Evolutionary conservation across 2,888 invertebrate species (phyloP), one percentile per base, ranked within the genome.

Genomic region (Troilus luridus): DNA sequence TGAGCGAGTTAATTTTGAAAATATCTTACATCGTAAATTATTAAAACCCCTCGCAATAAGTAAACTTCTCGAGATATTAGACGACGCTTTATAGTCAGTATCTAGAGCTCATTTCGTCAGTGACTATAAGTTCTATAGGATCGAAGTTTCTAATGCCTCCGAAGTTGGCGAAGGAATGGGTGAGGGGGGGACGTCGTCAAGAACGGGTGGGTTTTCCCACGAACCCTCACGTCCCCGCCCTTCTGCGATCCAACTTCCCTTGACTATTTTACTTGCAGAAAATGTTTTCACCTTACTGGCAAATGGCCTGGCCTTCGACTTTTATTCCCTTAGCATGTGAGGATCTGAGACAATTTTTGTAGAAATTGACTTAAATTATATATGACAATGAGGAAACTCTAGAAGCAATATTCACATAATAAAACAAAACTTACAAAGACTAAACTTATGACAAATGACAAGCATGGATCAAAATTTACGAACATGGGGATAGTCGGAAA

Each of bases 91-190:
- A 56, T 81, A 81, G 81, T 81, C 81, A 81, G 81, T 56, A 56
- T 19, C 81, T 81, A 81, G 54, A 81, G 81, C 81, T 81, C 81
- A 81, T 81, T 81, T 81, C 54, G 81, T 21, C 81, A 81, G 81
- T 41, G 81, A 81, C 81, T 81, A 81, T 81, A 81, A 81, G 81
- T 81, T 81, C 81, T 81, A 81, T 81, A 54, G 81, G 81, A 81
- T 81, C 81, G 81, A 81, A 81, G 81, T 81, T 56, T 81, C 81
- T 81, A 81, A 81, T 81, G 81, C 81, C 81, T 17, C 81, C 81
- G 54, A 81, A 81, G 81, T 81, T 81, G 54, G 54, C 54, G 24
- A 67, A 24, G n/a, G 24, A 11, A 67, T n/a, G 64, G 19, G 6
- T 8, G 14, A 54, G 56, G 19, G 9, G 19, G 14, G 67, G 14